Conservation (phyloP, 2,888 invertebrate species). For the Meloe dianella region DNA sequence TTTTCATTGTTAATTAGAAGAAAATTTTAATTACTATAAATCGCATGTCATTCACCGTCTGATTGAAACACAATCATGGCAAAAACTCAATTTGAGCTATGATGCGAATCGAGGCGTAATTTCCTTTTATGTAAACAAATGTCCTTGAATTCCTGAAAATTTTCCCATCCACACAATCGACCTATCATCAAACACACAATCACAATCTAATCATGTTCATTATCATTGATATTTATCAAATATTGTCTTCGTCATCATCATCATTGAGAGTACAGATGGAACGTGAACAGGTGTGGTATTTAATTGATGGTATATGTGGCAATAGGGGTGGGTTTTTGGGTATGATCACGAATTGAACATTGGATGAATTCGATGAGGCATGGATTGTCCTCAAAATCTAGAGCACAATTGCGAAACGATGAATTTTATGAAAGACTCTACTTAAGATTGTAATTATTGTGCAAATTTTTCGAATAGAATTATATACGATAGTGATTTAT, state of each 20-base stretch:
- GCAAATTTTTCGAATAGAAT: neutral
- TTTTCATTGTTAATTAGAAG: neutral
- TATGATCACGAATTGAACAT: constrained; percentile 28
- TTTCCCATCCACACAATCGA: neutral
- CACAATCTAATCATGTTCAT: constrained; percentile 18
- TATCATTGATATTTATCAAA: constrained; percentile 16
- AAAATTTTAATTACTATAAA: neutral
- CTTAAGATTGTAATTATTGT: neutral
- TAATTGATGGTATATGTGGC: constrained; percentile 26
- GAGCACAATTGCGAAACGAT: neutral
- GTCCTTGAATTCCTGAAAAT: constrained; percentile 1
- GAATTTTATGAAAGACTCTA: neutral
- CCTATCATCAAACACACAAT: neutral
- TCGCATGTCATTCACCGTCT: constrained; percentile 5
- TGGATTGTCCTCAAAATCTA: neutral
- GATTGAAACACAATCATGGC: neutral
- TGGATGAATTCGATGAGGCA: constrained; percentile 13
- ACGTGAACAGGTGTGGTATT: constrained; percentile 32
- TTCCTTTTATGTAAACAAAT: neutral
- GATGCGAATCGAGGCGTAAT: constrained; percentile 12
- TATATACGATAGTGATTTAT: neutral
- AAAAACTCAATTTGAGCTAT: constrained; percentile 3
- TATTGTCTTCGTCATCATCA: neutral
- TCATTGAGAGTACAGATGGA: neutral
- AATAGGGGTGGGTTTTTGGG: constrained; percentile 24